Base-by-base conservation (phyloP, 2,113 vertebrate species). In the Rhinichthys klamathensis region DNA sequence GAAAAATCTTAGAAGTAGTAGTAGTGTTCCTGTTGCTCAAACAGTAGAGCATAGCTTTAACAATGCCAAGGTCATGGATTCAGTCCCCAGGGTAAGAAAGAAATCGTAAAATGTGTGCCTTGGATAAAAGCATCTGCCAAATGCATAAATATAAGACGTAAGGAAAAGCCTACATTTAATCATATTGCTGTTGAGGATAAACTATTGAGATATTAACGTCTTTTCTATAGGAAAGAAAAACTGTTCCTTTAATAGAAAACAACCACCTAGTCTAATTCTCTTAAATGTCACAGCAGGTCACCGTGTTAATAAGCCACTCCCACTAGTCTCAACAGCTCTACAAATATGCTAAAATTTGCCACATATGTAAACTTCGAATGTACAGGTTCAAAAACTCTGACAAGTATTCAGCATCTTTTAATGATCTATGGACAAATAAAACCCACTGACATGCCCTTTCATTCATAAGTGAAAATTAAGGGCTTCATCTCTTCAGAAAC, bases 351-450 rank as follows among this genome's bases (percentile, higher is more conserved):
- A 3, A 73, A 73, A 70, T 21, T 9, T 46, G 11, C 38, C 38
- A 73, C 25, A 73, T 73, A 73, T 49, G 12, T 16, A 16, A n/a
- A 46, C 2, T 49, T 74, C n/a, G 60, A 60, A 18, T 44, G 32
- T 38, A 41, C 13, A 41, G 18, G 15, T 83, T 18, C 15, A n/a
- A 51, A 41, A 74, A n/a, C n/a, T n/a, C n/a, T n/a, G n/a, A 41
- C 16, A 76, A 23, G 51, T 23, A 35, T 77, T 77, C 30, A 77
- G 51, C 5, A 30, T 44, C 23, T 25, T 58, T 74, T 60, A 27
- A 9, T 83, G 82, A 86, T 86, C 75, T 74, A 75, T 30, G 25
- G 46, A n/a, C 41, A 46, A 85, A 79, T 85, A 88, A 83, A 83
- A 13, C 61, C 13, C n/a, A 23, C 44, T 80, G 81, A 54, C 12